Evolutionary conservation across 2,113 vertebrate species (phyloP), one percentile per base, ranked within the genome.

Genomic region (Apodemus speciosus): DNA sequence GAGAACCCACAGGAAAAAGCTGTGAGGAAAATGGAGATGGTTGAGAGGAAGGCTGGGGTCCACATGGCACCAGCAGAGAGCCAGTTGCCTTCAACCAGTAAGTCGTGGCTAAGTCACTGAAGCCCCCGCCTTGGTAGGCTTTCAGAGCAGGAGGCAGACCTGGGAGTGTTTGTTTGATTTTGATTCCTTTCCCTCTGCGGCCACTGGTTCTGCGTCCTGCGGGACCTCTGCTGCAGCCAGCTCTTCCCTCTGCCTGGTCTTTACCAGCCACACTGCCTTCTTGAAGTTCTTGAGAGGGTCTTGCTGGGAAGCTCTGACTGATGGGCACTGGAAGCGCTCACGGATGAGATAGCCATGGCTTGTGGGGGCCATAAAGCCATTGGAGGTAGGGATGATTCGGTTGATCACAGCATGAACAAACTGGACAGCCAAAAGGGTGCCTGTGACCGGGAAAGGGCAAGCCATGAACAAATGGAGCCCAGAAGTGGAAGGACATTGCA

Each of bases 361-460:
- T 0, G 98, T 97, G 73, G 98, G 40, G 1, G 98, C 98, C 43
- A 98, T 95, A 9, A 99, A 98, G 46, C 99, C 98, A 0, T 98
- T 98, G 84, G 97, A 94, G 14, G 96, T 98, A 9, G 98, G 96
- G 51, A 97, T 53, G 56, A 98, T 98, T 60, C 95, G 97, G 80
- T 97, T 97, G 1, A 98, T 97, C 0, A 98, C 81, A 0, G 98
- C 96, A 43, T 98, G 97, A 40, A 98, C 96, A 16, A 97, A 97
- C 97, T 98, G 98, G 3, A 98, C 97, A 0, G 96, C 97, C 68
- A 99, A 96, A 43, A 99, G 97, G 13, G 97, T 95, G 10, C 99
- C 99, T 99, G 97, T 0, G 0, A 43, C 9, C 40, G 38, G 30
- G 35, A 13, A 18, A 53, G 20, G 71, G 60, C 35, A 64, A 35